Evolutionary conservation across 2,888 invertebrate genomes (phyloP).

Genomic region (Choreutis nemorana): DNA sequence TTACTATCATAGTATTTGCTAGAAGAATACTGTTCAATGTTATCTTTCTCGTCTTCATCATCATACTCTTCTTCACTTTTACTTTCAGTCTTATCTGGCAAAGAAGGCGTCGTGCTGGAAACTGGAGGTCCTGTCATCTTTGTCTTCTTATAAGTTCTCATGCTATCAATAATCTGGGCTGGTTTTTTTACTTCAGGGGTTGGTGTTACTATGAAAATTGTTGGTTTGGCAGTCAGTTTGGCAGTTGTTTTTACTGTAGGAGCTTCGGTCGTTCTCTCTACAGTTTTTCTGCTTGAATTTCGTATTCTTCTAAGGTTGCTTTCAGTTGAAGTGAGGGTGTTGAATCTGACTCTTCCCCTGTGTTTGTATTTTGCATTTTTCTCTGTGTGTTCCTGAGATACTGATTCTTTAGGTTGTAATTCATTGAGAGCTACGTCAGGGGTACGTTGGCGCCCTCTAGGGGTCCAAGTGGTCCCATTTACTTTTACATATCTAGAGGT

Average conservation of each 20-base stretch:
- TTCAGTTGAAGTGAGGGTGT: conserved; percentile 15
- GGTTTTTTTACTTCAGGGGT: conserved; percentile 47
- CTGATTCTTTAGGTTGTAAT: conserved; percentile 42
- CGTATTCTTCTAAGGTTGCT: too few relatives aligned
- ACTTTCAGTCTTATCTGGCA: conserved; percentile 18
- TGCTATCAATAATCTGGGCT: conserved; percentile 44
- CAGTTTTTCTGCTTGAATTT: conserved; percentile 1
- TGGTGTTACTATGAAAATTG: conserved; percentile 45
- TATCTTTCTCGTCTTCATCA: conserved; percentile 22
- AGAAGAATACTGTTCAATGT: conserved; percentile 53
- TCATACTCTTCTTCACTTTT: conserved; percentile 24
- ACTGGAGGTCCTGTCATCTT: conserved; percentile 35
- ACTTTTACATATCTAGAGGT: conserved; percentile 21
- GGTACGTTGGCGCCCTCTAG: conserved; percentile 26
- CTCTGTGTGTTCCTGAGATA: conserved; percentile 47
- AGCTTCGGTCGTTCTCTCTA: conserved; percentile 2
- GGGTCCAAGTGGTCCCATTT: conserved; percentile 26
- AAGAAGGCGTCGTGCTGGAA: conserved; percentile 23
- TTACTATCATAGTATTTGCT: conserved; percentile 58
- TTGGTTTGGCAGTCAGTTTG: conserved; percentile 19
- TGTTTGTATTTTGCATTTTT: conserved; percentile 59
- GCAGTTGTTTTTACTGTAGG: conserved; percentile 17
- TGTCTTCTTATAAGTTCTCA: conserved; percentile 41
- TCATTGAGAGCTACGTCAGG: conserved; percentile 48
- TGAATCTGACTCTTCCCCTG: conserved; percentile 46